These are phyloP conservation scores for Sinonovacula constricta DNA, from an alignment of 1,140 invertebrate genomes.

Conservation along the genomic window DNA sequence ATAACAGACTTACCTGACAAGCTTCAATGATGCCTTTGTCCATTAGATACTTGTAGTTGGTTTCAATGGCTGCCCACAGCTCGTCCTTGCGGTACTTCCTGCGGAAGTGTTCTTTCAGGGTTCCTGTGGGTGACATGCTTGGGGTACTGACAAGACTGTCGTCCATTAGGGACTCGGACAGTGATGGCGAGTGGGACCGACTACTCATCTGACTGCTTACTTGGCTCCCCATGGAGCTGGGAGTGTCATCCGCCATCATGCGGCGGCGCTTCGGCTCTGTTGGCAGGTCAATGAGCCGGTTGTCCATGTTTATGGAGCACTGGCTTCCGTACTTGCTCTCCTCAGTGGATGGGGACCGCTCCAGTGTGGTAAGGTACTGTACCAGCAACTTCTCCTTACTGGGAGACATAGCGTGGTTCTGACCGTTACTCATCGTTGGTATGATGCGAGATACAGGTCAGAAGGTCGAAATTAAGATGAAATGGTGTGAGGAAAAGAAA, in stretches of 20 bases:
- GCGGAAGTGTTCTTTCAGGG: conserved; percentile 59
- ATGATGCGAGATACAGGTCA: conserved; percentile 2
- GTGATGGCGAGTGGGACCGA: conserved; percentile 61
- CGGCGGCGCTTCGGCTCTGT: conserved; percentile 63
- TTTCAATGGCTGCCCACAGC: conserved; percentile 90
- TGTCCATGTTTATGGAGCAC: conserved; percentile 37
- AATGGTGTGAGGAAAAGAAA: not conserved
- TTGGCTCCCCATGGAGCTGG: conserved; percentile 43
- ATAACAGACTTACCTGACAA: conserved; percentile 84
- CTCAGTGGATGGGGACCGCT: conserved; percentile 43
- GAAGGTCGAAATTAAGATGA: not conserved
- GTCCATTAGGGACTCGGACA: conserved; percentile 45
- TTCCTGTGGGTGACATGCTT: conserved; percentile 50
- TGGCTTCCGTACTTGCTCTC: conserved; percentile 45
- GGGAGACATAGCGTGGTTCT: conserved; percentile 34
- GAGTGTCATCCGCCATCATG: conserved; percentile 56
- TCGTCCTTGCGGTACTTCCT: conserved; percentile 82
- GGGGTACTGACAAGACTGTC: conserved; percentile 60
- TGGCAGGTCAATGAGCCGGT: conserved; percentile 52
- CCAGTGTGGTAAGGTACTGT: conserved; percentile 23
- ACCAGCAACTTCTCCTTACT: conserved; percentile 38
- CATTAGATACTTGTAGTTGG: conserved; percentile 95
- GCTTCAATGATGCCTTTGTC: conserved; percentile 93
- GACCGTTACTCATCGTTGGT: not conserved
- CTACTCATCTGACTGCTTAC: conserved; percentile 61